Evolutionary conservation across 2,797 vertebrate genomes (phyloP).

Genomic region (Phalanger gymnotis): DNA sequence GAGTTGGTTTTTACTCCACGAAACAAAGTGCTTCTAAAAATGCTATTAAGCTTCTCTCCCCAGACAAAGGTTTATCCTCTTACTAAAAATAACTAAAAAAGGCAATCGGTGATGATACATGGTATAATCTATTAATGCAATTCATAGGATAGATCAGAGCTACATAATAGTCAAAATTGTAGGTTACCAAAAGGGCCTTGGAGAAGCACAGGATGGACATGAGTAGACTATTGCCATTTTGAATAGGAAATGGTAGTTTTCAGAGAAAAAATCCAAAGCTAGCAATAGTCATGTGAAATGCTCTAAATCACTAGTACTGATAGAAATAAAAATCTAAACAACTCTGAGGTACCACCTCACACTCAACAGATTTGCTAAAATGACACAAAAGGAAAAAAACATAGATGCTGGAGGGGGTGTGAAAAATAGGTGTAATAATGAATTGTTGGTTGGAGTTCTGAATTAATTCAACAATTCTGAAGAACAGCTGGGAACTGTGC

Average conservation of each 20-base stretch:
- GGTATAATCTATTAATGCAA: not conserved
- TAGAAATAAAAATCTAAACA: not conserved
- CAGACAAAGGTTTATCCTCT: not conserved
- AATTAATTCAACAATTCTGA: not conserved
- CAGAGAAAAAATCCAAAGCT: not conserved
- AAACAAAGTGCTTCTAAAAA: not conserved
- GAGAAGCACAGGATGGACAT: not conserved
- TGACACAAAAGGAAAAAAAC: not conserved
- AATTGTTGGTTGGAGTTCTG: not conserved
- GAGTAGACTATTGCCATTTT: not conserved
- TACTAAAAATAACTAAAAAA: not conserved
- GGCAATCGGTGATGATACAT: not conserved
- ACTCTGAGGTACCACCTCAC: not conserved
- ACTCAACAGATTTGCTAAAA: not conserved
- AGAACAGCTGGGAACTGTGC: not conserved
- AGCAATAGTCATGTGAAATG: not conserved
- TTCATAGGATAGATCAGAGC: not conserved
- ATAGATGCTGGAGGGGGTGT: not conserved
- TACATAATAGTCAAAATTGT: not conserved
- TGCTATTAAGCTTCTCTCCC: not conserved
- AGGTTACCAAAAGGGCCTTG: not conserved
- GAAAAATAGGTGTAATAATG: not conserved
- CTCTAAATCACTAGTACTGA: not conserved
- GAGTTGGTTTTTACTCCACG: not conserved
- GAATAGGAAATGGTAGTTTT: not conserved